Base-by-base conservation (phyloP, 2,797 vertebrate species). In the Channa striata region DNA sequence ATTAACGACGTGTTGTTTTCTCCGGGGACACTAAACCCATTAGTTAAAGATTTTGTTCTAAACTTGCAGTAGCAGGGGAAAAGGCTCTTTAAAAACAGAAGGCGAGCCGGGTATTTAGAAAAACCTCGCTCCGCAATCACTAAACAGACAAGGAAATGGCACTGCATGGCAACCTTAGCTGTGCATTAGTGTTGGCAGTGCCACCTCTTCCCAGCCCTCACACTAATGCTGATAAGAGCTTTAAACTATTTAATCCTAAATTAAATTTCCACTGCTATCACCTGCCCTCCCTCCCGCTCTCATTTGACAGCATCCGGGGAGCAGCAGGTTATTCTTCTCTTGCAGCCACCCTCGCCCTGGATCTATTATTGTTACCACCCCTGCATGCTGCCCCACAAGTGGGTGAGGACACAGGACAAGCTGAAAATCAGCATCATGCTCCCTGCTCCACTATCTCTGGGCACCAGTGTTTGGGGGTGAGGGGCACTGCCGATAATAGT, bases 341-440 rank as follows among this genome's bases (percentile, higher is more conserved):
- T 20, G 34, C 8, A 16, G 19, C 25, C 1, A 21, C 13, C 6
- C 23, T 43, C 11, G 5, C 48, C 52, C 14, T 21, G 7, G 33
- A 53, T 54, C 16, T 44, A 11, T 62, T 53, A 62, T 53, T 59
- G 39, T 63, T 36, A 16, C 30, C 5, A 11, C 7, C 8, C 23
- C 36, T 33, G 57, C 20, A 25, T 58, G 47, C 14, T 19, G 46
- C 61, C 62, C 60, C 36, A n/a, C 19, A 30, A 53, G 46, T 16
- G 51, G 57, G 66, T 47, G n/a, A 66, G 21, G n/a, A 57, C 30
- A 39, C 17, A 0, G 11, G 43, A 77, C 34, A 62, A 59, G 33
- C 33, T 58, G 34, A 62, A 77, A 82, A 82, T 59, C 49, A 76
- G 65, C 65, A 49, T 42, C 33, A 59, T 20, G 52, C 48, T 58